Conservation (phyloP, 1,140 invertebrate genomes). For the Cydia strobilella region DNA sequence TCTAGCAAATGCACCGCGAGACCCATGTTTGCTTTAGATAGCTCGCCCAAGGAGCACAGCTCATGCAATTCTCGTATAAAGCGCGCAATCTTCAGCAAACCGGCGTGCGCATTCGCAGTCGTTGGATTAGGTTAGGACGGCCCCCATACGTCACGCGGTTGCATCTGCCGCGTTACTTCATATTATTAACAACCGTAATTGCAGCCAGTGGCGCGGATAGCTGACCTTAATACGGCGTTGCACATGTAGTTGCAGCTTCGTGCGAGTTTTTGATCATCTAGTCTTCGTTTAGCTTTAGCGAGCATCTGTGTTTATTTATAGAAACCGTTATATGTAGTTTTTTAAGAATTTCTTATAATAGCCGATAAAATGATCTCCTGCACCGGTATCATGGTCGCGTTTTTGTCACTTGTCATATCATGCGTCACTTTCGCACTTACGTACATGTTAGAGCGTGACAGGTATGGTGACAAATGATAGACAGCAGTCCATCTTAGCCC, state of each 20-base stretch:
- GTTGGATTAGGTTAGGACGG: not conserved
- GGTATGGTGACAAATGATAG: too few relatives aligned
- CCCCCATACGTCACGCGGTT: not conserved
- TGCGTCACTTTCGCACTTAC: too few relatives aligned
- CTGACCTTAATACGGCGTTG: conserved; percentile 8
- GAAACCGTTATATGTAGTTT: not conserved
- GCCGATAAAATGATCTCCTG: too few relatives aligned
- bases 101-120: too few relatives aligned
- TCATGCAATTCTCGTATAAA: not conserved
- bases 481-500: too few relatives aligned
- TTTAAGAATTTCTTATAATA: too few relatives aligned
- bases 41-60: not conserved
- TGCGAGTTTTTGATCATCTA: not conserved
- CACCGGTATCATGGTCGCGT: too few relatives aligned
- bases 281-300: not conserved
- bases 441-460: too few relatives aligned
- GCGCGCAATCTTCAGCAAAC: too few relatives aligned
- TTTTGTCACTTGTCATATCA: too few relatives aligned
- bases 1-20: too few relatives aligned
- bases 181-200: conserved; percentile 9
- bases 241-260: conserved; percentile 8
- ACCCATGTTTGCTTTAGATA: too few relatives aligned
- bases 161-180: conserved; percentile 9
- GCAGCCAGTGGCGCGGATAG: conserved; percentile 11
- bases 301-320: not conserved